A percentile compares a stretch with the other conserved stretches of the same genome.
phyloP scores from a whole-genome alignment of 2,888 invertebrate species.

The Gandaritis pyraliata region DNA sequence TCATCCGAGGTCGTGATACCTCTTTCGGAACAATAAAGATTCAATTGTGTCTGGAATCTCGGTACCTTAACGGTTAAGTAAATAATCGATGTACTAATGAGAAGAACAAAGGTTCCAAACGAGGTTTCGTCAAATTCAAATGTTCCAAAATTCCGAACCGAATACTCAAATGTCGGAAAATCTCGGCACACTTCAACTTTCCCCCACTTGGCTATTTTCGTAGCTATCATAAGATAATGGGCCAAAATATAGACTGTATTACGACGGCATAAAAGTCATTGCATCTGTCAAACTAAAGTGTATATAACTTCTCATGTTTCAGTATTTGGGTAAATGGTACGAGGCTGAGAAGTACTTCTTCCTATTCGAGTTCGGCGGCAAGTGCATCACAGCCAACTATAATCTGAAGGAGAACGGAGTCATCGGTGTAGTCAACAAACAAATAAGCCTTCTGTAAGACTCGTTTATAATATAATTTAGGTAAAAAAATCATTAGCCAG shows the following conservation, averaged over 20 bases:
- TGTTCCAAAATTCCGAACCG: no score
- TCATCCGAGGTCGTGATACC: no score
- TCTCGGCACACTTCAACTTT: no score
- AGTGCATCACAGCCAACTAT: slow-evolving; percentile 89
- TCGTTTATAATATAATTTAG: background rate
- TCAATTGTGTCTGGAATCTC: background rate
- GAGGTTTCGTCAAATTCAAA: no score
- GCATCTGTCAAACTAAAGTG: slow-evolving; percentile 43
- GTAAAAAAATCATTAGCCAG: no score
- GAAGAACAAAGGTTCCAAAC: no score
- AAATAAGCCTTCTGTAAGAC: slow-evolving; percentile 74
- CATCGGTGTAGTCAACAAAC: slow-evolving; percentile 78
- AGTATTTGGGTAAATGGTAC: slow-evolving; percentile 92
- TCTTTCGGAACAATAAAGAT: no score
- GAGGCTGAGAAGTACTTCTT: slow-evolving; percentile 91
- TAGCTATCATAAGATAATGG: no score
- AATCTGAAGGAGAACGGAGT: slow-evolving; percentile 67
- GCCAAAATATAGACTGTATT: slow-evolving; percentile 54
- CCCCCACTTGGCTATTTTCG: no score
- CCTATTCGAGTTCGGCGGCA: slow-evolving; percentile 89
- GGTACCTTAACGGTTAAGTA: background rate
- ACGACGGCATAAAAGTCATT: slow-evolving; percentile 82
- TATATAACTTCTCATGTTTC: slow-evolving; percentile 33
- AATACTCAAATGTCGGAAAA: no score
- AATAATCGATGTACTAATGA: no score